These are phyloP conservation scores for Nerophis lumbriciformis DNA, from an alignment of 2,113 vertebrate species.

Conservation along the genomic window DNA sequence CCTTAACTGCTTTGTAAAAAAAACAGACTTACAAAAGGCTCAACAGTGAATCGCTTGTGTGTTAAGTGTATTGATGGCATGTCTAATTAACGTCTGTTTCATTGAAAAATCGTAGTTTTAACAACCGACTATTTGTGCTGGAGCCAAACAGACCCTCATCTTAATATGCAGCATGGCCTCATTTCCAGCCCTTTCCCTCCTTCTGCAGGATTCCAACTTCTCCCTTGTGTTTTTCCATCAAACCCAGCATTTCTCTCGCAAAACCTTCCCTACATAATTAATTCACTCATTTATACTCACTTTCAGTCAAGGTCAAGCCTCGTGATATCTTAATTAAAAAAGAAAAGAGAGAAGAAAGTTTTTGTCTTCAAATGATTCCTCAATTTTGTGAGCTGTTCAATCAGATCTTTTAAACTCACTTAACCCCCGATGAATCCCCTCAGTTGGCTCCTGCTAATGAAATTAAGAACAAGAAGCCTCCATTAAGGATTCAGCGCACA, in stretches of 20 bases:
- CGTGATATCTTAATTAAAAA: slow-evolving; percentile 62
- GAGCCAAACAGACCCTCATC: not conserved
- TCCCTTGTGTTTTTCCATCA: slow-evolving; percentile 19
- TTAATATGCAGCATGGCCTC: slow-evolving; percentile 12
- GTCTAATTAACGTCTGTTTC: no score
- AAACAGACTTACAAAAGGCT: no score
- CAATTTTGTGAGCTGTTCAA: slow-evolving; percentile 51
- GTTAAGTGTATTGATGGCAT: no score
- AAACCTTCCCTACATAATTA: slow-evolving; percentile 37
- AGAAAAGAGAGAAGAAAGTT: slow-evolving; percentile 38
- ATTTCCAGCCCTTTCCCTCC: slow-evolving; percentile 31
- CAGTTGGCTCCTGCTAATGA: slow-evolving; percentile 51
- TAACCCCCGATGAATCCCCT: slow-evolving; percentile 63
- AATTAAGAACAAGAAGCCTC: slow-evolving; percentile 47
- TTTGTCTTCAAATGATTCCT: slow-evolving; percentile 57
- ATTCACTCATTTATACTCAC: slow-evolving; percentile 53
- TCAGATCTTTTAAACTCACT: slow-evolving; percentile 68
- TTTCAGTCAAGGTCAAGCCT: slow-evolving; percentile 55
- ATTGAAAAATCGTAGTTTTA: no score
- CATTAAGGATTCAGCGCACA: slow-evolving; percentile 35
- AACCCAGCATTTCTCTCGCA: slow-evolving; percentile 26
- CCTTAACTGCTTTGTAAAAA: no score
- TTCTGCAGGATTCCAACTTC: slow-evolving; percentile 4
- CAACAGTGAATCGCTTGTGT: no score
- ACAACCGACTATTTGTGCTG: no score